Evolutionary conservation across 2,888 invertebrate genomes (phyloP), one percentile per base, ranked within the genome.

Genomic region (Limulus polyphemus): DNA sequence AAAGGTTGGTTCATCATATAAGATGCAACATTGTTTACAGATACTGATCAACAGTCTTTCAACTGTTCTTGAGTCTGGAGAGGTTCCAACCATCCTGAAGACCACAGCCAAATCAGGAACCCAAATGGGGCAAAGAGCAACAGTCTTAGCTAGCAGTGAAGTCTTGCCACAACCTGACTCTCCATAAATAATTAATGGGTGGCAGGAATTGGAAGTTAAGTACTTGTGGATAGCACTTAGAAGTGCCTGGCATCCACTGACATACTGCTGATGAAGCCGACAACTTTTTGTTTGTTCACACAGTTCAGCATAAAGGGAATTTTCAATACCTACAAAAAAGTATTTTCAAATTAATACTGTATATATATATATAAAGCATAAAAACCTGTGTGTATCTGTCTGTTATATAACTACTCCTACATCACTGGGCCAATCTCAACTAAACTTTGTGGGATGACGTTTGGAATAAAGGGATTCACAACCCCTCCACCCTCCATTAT

Each of bases 91-190:
- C 10, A 67, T 69, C 49, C 72, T 64, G 49, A 65, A 46, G 49
- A 84, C 81, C 73, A 80, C 67, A 10, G 75, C 69, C n/a, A 73
- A 70, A 17, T 72, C 67, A 46, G 75, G 73, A 4, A 72, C 71
- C 62, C 71, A 69, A 14, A 61, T 61, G 32, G 85, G 83, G 73
- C 86, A 83, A 73, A 88, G 86, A 73, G 86, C 84, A 64, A 85
- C 84, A 12, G 86, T 83, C 67, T 86, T 81, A 1, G 90, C 87
- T 49, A 88, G 80, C 11, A 90, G 77, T 1, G 88, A 86, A 7
- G 88, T 88, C 77, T 90, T 90, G 1, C 90, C 90, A 74, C 87
- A 85, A 11, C 90, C 90, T 14, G 84, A 82, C 47, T 84, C 82
- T 0, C 90, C 90, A 64, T 85, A 83, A 62, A 90, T 77, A 11